Conservation (phyloP, 2,113 vertebrate genomes). For the Anarrhichthys ocellatus region DNA sequence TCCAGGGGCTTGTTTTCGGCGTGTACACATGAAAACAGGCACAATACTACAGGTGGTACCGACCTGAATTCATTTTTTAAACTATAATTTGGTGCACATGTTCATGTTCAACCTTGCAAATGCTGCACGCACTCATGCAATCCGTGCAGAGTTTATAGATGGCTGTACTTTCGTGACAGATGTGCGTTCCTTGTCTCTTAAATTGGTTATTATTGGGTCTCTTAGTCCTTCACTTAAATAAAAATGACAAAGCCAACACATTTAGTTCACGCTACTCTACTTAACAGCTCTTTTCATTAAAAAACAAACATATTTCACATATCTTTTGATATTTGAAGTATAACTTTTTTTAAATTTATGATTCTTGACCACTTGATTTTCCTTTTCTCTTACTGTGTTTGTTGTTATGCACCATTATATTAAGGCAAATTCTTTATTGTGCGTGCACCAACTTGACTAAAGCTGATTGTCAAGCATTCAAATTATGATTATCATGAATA, state of each 20-base stretch:
- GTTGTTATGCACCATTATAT: neutral
- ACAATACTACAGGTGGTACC: neutral
- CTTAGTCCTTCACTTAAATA: neutral
- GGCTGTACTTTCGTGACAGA: neutral
- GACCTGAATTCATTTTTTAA: neutral
- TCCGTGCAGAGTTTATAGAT: neutral
- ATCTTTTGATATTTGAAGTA: neutral
- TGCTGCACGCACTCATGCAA: neutral
- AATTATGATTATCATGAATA: neutral
- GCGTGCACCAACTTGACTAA: neutral
- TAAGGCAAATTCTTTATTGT: neutral
- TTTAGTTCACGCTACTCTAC: neutral
- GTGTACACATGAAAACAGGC: slow-evolving; percentile 28
- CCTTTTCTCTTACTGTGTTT: neutral
- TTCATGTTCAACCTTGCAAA: no score
- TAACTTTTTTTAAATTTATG: neutral
- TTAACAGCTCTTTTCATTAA: neutral
- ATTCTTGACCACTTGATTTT: neutral
- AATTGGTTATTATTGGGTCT: neutral
- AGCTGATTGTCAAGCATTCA: neutral
- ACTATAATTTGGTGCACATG: neutral
- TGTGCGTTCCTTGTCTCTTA: neutral
- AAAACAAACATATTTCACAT: neutral
- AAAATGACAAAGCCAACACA: neutral
- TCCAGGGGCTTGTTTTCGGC: slow-evolving; percentile 12